Percentiles rank a stretch among this genome's conserved stretches.
Evolutionary conservation across 1,140 invertebrate species (phyloP).

Genomic region (Andricus grossulariae): DNA sequence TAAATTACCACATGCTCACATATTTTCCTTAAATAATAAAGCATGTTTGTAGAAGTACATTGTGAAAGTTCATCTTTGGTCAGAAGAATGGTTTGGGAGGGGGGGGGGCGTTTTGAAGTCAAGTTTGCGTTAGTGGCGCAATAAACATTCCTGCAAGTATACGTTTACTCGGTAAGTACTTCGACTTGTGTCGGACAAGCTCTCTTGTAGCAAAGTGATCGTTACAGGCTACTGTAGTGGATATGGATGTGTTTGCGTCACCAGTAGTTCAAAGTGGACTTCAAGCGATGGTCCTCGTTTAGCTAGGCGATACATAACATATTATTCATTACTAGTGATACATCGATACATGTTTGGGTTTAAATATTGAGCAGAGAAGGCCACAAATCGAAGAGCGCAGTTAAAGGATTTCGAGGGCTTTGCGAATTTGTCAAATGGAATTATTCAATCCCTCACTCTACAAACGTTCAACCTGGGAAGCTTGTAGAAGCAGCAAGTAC

Average conservation of each 20-base stretch:
- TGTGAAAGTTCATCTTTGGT: constrained; percentile 11
- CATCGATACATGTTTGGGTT: neutral
- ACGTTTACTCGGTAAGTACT: constrained; percentile 26
- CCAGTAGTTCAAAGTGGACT: constrained; percentile 5
- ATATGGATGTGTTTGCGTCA: constrained; percentile 19
- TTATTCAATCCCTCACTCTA: neutral
- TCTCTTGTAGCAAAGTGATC: constrained; percentile 23
- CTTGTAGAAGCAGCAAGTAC: neutral
- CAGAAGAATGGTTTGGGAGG: neutral
- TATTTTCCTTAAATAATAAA: constrained; percentile 13
- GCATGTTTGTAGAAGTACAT: neutral
- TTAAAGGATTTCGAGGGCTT: neutral
- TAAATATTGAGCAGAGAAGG: neutral
- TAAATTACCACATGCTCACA: neutral
- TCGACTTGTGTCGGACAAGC: constrained; percentile 20
- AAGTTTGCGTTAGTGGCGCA: constrained; percentile 21
- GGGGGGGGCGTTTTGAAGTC: neutral
- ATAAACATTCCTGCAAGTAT: constrained; percentile 16
- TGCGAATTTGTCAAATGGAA: constrained; percentile 24
- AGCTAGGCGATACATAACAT: constrained; percentile 10
- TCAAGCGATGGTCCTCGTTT: constrained; percentile 21
- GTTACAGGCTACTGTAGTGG: constrained; percentile 3
- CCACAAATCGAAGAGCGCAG: neutral
- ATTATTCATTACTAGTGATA: constrained; percentile 3
- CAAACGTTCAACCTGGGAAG: neutral